Base-by-base conservation (phyloP, 2,113 vertebrate species). In the Tetrao urogallus region DNA sequence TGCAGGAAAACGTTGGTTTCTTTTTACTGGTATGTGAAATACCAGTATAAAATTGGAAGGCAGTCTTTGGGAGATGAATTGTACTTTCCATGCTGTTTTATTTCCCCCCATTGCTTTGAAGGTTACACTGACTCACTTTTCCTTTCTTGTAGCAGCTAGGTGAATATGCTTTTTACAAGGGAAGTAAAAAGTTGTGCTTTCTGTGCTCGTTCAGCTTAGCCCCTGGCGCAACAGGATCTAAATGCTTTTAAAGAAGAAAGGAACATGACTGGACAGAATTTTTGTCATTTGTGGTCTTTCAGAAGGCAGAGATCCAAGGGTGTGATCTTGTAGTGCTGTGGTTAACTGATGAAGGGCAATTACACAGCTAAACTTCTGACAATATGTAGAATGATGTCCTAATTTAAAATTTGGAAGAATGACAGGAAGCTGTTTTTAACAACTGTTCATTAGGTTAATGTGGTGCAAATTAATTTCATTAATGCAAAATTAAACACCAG, bases 391-490 rank as follows among this genome's bases (percentile, higher is more conserved):
- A 80, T 87, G 78, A 54, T 56, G 42, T 50, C 70, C 58, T 84
- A 66, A 82, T 87, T 87, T 85, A 73, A 87, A 87, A 72, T 67
- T 57, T 60, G 25, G 67, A 91, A 76, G 45, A 56, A 52, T 52
- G 48, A 69, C 63, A 84, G 86, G 67, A 82, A 95, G 32, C 36
- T 89, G 50, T 56, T 93, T 87, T 89, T 82, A 89, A 76, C n/a
- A 94, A 79, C 83, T 87, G 69, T 63, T 92, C 47, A 89, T 95
- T 90, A 84, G 93, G 91, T 81, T 90, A 93, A 92, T 64, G 54
- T 45, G 34, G n/a, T 92, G 60, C 85, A 74, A 82, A 76, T 87
- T 82, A 61, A 52, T 85, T 88, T 91, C 7, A 82, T 91, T 87
- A 91, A 73, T 73, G 71, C 57, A 82, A 38, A 85, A 64, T 94